Evolutionary conservation across 2,797 vertebrate species (phyloP).

Genomic region (Cynopterus sphinx): DNA sequence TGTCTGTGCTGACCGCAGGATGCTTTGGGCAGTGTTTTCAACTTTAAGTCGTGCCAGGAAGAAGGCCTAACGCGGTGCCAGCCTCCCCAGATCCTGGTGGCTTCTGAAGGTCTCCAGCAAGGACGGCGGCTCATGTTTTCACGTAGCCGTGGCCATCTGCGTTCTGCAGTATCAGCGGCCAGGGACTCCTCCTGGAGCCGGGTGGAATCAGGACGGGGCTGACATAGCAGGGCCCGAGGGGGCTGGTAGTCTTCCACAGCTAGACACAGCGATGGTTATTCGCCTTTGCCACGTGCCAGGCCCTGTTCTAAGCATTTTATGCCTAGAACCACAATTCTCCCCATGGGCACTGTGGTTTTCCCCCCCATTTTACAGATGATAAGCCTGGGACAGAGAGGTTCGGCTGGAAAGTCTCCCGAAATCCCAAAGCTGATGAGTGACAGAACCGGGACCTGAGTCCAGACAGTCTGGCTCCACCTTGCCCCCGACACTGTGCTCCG

Average conservation of each 20-base stretch:
- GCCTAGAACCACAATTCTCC: neutral
- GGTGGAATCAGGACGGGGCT: neutral
- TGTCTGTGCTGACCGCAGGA: constrained; percentile 62
- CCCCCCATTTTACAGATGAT: constrained; percentile 25
- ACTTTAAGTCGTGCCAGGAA: constrained; percentile 60
- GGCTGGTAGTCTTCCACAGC: neutral
- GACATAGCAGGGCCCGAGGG: too few relatives aligned
- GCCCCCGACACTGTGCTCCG: neutral
- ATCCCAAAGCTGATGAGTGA: neutral
- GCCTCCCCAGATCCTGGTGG: constrained; percentile 47
- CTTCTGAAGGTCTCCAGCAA: constrained; percentile 60
- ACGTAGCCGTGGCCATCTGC: constrained; percentile 33
- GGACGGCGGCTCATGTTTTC: neutral
- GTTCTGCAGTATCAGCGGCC: neutral
- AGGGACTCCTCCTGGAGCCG: fast-evolving
- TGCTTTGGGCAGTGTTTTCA: constrained; percentile 69
- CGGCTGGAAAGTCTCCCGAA: neutral
- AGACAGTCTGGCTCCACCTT: neutral
- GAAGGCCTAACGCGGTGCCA: constrained; percentile 55
- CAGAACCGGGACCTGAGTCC: neutral
- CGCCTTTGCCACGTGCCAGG: neutral
- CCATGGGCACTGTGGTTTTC: neutral
- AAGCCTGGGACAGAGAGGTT: neutral
- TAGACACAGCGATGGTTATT: neutral
- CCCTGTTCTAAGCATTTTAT: neutral